phyloP scores from a whole-genome alignment of 2,113 vertebrate species.

The Hyaena hyaena region DNA sequence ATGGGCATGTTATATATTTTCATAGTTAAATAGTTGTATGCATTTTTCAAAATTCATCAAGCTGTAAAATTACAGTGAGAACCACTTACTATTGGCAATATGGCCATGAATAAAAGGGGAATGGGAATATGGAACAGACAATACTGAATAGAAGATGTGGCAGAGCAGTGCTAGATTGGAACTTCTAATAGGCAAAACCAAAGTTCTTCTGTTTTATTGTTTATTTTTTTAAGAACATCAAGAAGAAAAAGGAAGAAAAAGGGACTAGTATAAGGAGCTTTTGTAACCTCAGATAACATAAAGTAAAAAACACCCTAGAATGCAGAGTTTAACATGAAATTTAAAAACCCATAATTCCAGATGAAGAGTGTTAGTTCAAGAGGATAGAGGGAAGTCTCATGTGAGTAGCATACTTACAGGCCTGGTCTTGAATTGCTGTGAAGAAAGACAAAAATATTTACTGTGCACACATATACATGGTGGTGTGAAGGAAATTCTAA shows the following conservation, averaged over 20 bases:
- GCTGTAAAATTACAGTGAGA: background rate
- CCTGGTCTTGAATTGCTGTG: background rate
- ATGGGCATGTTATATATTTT: background rate
- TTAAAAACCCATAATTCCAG: background rate
- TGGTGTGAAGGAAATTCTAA: background rate
- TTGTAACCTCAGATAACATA: no score
- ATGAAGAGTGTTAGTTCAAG: background rate
- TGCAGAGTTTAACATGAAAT: background rate
- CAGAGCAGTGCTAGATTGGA: background rate
- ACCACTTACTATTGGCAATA: background rate
- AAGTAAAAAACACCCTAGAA: background rate
- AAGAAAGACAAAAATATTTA: background rate
- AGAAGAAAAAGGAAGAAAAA: background rate
- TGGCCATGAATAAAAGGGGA: rapidly evolving
- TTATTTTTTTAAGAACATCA: background rate
- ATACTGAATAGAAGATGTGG: background rate
- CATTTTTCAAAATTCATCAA: background rate
- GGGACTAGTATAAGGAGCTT: background rate
- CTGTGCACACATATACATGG: background rate
- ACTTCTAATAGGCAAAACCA: background rate
- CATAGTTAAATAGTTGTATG: background rate
- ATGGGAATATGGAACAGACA: background rate
- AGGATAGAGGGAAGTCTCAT: no score
- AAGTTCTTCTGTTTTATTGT: background rate
- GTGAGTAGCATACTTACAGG: background rate